A percentile compares a stretch with the other conserved stretches of the same genome.
Evolutionary conservation across 2,113 vertebrate species (phyloP).

Genomic region (Lethenteron reissneri): DNA sequence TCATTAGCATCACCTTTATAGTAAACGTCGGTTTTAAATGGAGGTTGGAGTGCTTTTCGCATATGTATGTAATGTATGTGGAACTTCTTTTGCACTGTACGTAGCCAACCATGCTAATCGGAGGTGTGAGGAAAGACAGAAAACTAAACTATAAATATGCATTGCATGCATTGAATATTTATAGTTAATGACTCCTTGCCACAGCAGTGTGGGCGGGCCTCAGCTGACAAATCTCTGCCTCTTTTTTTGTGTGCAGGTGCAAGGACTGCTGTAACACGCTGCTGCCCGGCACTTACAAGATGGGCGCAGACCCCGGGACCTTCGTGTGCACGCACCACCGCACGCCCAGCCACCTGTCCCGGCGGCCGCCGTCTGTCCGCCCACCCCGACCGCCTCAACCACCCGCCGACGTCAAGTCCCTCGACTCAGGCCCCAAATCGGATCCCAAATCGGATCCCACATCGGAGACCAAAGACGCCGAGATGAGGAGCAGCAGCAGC

Average conservation of each 20-base stretch:
- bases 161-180: too few relatives aligned
- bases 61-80: too few relatives aligned
- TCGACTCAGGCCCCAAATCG: not conserved
- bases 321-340: conserved; percentile 57
- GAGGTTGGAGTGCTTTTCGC: too few relatives aligned
- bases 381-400: not conserved
- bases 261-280: conserved; percentile 62
- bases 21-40: too few relatives aligned
- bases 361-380: not conserved
- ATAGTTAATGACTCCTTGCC: too few relatives aligned
- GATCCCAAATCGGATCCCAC: too few relatives aligned
- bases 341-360: conserved; percentile 14
- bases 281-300: conserved; percentile 61
- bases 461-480: not conserved
- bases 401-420: not conserved
- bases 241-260: conserved; percentile 33
- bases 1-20: too few relatives aligned
- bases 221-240: conserved; percentile 5
- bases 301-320: conserved; percentile 30
- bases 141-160: too few relatives aligned
- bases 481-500: not conserved
- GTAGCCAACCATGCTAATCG: too few relatives aligned
- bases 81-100: too few relatives aligned
- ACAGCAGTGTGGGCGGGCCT: too few relatives aligned
- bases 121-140: too few relatives aligned